Conservation (phyloP, 2,797 vertebrate species). For the Lithobates pipiens region DNA sequence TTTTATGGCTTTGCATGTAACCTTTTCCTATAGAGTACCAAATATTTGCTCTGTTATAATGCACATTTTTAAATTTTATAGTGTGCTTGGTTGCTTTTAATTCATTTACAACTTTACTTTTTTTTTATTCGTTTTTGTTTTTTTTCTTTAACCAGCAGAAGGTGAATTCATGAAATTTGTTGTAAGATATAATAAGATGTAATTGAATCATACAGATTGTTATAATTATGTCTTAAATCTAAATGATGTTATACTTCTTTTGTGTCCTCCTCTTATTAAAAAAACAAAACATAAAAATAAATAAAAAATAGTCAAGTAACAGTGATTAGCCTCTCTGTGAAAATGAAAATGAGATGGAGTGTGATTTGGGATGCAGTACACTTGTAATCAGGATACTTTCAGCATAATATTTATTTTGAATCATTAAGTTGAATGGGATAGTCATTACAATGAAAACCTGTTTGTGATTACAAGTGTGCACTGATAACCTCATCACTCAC, state of each 20-base stretch:
- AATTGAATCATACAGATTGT: conserved; percentile 30
- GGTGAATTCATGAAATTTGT: not conserved
- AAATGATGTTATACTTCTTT: conserved; percentile 16
- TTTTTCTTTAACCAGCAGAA: not conserved
- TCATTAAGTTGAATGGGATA: conserved; percentile 49
- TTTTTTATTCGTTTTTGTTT: not conserved
- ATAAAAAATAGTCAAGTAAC: not conserved
- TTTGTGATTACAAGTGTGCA: conserved; percentile 36
- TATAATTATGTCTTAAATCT: conserved; percentile 17
- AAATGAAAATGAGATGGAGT: conserved; percentile 22
- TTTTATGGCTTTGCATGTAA: no score
- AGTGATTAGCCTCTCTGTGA: conserved; percentile 15
- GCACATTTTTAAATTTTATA: no score
- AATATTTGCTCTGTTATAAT: no score
- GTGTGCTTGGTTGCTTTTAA: no score
- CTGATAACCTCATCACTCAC: conserved; percentile 34
- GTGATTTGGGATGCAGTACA: conserved; percentile 21
- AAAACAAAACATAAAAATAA: no score
- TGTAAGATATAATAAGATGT: no score
- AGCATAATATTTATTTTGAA: conserved; percentile 50
- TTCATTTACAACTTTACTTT: not conserved
- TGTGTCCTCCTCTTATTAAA: conserved; percentile 5
- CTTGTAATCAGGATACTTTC: conserved; percentile 31
- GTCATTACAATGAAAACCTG: conserved; percentile 39
- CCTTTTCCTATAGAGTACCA: no score